Conservation (phyloP, 53 echinoderm and acorn worm genomes). For the Pentamera pediparva region DNA sequence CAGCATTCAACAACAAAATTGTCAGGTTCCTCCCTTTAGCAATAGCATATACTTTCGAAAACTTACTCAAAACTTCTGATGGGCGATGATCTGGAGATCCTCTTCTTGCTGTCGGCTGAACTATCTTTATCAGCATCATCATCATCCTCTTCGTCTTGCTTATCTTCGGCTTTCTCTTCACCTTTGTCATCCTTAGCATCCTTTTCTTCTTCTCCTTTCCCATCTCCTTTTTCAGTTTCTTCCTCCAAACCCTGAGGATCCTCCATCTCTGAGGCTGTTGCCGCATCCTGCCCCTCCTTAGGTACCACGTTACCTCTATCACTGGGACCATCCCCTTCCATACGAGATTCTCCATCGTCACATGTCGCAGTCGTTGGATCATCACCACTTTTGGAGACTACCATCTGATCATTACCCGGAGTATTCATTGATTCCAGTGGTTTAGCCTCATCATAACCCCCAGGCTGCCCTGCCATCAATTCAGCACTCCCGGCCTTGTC, state of each 20-base stretch:
- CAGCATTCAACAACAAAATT: too few relatives aligned
- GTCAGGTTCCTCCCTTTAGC: too few relatives aligned
- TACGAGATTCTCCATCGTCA: background rate
- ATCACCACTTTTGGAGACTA: background rate
- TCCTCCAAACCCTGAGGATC: background rate
- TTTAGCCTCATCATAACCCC: background rate
- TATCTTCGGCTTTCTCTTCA: background rate
- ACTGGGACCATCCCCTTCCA: background rate
- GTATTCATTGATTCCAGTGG: too few relatives aligned
- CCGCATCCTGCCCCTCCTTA: background rate
- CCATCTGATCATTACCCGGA: background rate
- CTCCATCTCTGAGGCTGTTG: background rate
- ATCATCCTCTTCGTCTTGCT: slow-evolving; percentile 2
- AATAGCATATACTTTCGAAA: background rate
- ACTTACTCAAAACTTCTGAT: slow-evolving; percentile 31
- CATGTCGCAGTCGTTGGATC: background rate
- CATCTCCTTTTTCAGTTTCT: background rate
- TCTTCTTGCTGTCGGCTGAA: slow-evolving; percentile 7
- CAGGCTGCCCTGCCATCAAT: too few relatives aligned
- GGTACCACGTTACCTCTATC: background rate
- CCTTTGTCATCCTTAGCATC: background rate
- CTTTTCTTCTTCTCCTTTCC: background rate
- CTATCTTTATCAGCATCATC: background rate
- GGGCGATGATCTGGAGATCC: background rate
- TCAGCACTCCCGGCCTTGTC: too few relatives aligned